phyloP scores from a whole-genome alignment of 2,797 vertebrate species.

The Kryptopterus vitreolus region DNA sequence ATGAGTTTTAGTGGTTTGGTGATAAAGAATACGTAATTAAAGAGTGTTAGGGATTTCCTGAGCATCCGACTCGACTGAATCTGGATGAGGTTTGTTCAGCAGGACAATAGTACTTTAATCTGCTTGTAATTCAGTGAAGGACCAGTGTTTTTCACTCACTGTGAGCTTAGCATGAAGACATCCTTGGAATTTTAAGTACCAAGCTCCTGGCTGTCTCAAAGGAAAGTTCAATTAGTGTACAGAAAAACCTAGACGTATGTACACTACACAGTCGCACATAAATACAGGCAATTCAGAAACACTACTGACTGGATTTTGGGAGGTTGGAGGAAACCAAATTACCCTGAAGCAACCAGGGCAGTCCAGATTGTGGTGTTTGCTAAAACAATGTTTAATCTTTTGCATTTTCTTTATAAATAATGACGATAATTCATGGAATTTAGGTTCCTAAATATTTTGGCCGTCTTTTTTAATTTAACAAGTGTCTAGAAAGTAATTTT shows the following conservation, averaged over 20 bases:
- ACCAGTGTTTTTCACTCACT: slow-evolving; percentile 6
- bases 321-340: neutral
- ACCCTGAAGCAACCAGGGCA: neutral
- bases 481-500: no score
- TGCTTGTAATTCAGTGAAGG: slow-evolving; percentile 19
- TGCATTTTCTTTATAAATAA: no score
- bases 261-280: neutral
- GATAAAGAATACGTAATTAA: neutral
- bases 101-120: neutral
- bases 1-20: neutral
- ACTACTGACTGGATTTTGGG: neutral
- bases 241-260: neutral
- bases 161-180: neutral
- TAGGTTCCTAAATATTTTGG: no score
- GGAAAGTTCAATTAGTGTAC: neutral
- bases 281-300: neutral
- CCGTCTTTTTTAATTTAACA: no score
- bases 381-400: no score
- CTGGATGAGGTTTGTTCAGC: neutral
- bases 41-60: neutral
- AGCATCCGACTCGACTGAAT: neutral
- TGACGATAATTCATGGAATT: no score
- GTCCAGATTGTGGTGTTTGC: no score
- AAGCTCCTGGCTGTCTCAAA: neutral
- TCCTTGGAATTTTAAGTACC: neutral